Conservation (phyloP, 2,113 vertebrate genomes). For the Dendrocopos noguchii region DNA sequence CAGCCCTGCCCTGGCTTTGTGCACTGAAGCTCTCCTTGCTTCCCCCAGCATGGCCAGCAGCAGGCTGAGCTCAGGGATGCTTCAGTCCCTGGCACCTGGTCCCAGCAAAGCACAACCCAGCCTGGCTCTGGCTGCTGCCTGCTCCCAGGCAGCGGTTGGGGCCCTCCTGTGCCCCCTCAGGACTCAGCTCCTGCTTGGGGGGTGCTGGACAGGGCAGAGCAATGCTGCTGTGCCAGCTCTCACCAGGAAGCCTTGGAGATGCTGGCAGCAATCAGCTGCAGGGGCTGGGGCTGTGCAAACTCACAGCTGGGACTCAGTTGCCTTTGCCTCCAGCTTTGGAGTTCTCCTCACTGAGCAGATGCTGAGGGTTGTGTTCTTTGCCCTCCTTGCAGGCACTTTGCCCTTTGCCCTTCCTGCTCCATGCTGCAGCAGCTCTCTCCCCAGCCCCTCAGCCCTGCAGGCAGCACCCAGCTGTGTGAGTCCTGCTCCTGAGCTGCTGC, state of each 20-base stretch:
- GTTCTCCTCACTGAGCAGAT: slow-evolving; percentile 32
- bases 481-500: not conserved
- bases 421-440: not conserved
- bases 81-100: not conserved
- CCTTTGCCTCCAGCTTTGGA: slow-evolving; percentile 38
- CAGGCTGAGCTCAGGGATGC: not conserved
- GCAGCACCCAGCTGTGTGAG: not conserved
- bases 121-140: not conserved
- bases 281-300: not conserved
- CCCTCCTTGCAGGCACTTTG: not conserved
- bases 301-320: not conserved
- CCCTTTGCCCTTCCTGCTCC: not conserved
- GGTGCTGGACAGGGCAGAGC: not conserved
- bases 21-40: not conserved
- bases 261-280: not conserved
- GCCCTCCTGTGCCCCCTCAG: not conserved
- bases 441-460: not conserved
- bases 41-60: not conserved
- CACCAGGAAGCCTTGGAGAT: not conserved
- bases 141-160: not conserved
- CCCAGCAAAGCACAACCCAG: not conserved
- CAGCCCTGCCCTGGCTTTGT: accelerated
- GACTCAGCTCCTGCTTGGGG: accelerated
- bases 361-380: not conserved
- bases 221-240: accelerated